A percentile compares a stretch with the other conserved stretches of the same genome.
Conservation (phyloP, 1,140 invertebrate genomes). For the Drosophila repleta region DNA sequence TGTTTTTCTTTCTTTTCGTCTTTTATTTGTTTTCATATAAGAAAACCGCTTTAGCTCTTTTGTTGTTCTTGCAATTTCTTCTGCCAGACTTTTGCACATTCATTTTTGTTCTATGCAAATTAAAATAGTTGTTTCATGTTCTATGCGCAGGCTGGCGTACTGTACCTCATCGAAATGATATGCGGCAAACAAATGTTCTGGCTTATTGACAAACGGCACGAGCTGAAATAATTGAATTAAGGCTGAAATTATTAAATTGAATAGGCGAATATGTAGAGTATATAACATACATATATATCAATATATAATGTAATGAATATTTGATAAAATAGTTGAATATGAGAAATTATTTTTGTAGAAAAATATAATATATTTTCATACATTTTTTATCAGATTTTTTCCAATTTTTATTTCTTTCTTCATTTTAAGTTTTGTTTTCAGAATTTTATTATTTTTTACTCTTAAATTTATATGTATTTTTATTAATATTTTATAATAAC, state of each 20-base stretch:
- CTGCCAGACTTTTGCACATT: constrained; percentile 28
- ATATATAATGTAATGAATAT: too few relatives aligned
- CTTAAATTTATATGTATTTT: too few relatives aligned
- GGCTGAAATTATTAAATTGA: not conserved
- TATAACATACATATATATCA: too few relatives aligned
- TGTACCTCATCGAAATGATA: constrained; percentile 2
- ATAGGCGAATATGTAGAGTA: too few relatives aligned
- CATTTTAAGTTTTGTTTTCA: too few relatives aligned
- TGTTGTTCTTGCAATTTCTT: constrained; percentile 18
- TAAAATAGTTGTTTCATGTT: constrained; percentile 34
- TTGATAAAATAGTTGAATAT: too few relatives aligned
- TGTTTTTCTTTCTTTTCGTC: constrained; percentile 22
- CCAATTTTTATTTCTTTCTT: too few relatives aligned
- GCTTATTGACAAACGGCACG: constrained; percentile 4
- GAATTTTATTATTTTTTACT: too few relatives aligned
- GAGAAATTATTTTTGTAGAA: too few relatives aligned
- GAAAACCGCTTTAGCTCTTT: constrained; percentile 35
- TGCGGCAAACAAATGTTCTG: not conserved
- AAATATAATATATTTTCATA: too few relatives aligned
- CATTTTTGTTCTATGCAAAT: constrained; percentile 33
- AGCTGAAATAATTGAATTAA: not conserved
- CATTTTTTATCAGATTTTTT: too few relatives aligned
- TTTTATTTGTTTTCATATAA: constrained; percentile 10
- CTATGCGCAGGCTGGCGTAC: constrained; percentile 23
- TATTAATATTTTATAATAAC: too few relatives aligned